phyloP scores from a whole-genome alignment of 2,113 vertebrate genomes.

The Cariama cristata region DNA sequence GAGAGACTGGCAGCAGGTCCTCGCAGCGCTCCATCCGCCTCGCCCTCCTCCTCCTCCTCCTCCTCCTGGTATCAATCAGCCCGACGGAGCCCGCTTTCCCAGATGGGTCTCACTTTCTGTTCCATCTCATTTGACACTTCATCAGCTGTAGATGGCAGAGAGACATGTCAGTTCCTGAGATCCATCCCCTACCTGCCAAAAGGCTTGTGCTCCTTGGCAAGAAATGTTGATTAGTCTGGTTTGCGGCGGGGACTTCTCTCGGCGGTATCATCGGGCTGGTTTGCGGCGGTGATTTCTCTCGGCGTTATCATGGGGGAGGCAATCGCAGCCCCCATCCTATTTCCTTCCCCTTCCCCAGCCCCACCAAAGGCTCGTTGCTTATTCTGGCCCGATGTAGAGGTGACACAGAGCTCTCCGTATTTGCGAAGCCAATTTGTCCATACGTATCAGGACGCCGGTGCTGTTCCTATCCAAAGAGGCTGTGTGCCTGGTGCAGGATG shows the following conservation, averaged over 20 bases:
- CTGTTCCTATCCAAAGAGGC: not conserved
- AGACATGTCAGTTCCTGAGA: constrained; percentile 80
- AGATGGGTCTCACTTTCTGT: constrained; percentile 71
- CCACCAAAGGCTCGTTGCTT: not conserved
- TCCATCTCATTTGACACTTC: constrained; percentile 90
- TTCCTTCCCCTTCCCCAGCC: not conserved
- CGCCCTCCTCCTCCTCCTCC: not conserved
- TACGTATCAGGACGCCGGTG: not conserved
- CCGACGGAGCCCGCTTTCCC: not conserved
- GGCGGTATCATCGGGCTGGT: too few relatives aligned
- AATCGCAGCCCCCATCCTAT: not conserved
- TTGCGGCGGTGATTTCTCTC: not conserved
- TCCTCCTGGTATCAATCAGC: constrained; percentile 24
- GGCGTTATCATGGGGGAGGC: not conserved
- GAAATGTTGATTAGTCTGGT: constrained; percentile 10
- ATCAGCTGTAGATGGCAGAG: constrained; percentile 81
- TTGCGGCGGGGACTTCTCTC: not conserved
- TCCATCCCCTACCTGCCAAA: constrained; percentile 64
- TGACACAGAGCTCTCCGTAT: not conserved
- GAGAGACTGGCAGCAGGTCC: not conserved
- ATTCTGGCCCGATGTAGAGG: not conserved
- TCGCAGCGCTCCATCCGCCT: not conserved
- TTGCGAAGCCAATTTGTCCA: not conserved
- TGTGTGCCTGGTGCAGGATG: not conserved
- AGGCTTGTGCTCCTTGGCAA: constrained; percentile 10